Evolutionary conservation across 2,888 invertebrate species (phyloP), one percentile per base, ranked within the genome.

Genomic region (Acronicta alni): DNA sequence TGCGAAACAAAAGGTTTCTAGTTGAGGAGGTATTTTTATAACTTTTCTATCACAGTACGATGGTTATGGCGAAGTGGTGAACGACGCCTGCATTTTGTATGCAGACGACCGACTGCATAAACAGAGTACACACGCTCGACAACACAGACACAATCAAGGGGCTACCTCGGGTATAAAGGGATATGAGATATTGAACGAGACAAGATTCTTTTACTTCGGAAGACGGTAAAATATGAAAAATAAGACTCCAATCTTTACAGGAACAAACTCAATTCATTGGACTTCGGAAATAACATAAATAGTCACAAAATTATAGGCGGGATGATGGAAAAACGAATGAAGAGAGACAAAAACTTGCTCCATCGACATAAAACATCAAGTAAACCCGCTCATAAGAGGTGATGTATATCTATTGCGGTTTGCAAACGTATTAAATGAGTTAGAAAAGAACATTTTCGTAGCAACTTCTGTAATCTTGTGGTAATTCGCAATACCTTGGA

Each of bases 71-170:
- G 64, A 51, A 47, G 63, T 63, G 52, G 54, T 47, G 56, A 62
- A 56, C 67, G 48, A 59, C 64, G 67, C 62, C 57, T 60, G 72
- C 71, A 74, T 79, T 84, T 77, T 81, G 79, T 84, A 85, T 86
- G 84, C 84, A 84, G 81, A 81, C 80, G 69, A 78, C 62, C 59
- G 72, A 68, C 73, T 81, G 81, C 81, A 84, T 83, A 85, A 82
- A 81, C 80, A 81, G 67, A 71, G 53, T 68, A 54, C 59, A 62
- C 61, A 67, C 67, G 71, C 64, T 67, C 47, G 56, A 72, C 63
- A 60, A 57, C 62, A 66, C 70, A 66, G 45, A 45, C 61, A 66
- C 47, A 62, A 62, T 61, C 67, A 59, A 68, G 49, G 30, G 20
- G 38, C 32, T 59, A 63, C 54, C 54, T 65, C 45, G 18, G 41